These are phyloP conservation scores for Menidia menidia DNA, from an alignment of 2,797 vertebrate species.

Conservation along the genomic window DNA sequence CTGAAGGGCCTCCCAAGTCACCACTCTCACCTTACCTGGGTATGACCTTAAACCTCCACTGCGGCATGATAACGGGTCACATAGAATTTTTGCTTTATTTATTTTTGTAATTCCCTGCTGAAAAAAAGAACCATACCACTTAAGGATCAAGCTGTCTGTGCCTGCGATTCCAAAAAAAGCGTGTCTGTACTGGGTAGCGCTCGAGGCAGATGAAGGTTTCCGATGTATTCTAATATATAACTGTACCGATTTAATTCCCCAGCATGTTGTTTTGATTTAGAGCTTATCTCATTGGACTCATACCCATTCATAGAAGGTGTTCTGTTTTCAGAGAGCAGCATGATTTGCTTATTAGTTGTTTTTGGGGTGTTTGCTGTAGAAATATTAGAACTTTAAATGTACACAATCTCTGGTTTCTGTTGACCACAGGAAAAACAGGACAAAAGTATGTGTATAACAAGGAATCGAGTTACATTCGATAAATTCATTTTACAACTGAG, in stretches of 20 bases:
- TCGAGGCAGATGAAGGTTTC: conserved; percentile 62
- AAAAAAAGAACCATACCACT: conserved; percentile 56
- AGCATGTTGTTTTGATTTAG: conserved; percentile 70
- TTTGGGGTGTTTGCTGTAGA: conserved; percentile 21
- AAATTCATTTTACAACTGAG: conserved; percentile 23
- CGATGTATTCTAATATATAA: conserved; percentile 63
- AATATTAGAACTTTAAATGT: conserved; percentile 21
- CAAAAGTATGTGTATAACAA: conserved; percentile 27
- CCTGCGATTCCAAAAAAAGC: conserved; percentile 74
- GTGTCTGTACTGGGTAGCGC: conserved; percentile 70
- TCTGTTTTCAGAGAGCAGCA: conserved; percentile 49
- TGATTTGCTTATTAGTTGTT: conserved; percentile 34
- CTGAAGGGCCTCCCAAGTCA: conserved; percentile 36
- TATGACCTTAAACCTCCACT: conserved; percentile 53
- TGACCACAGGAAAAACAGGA: conserved; percentile 36
- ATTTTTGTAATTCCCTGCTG: conserved; percentile 61
- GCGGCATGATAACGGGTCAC: conserved; percentile 68
- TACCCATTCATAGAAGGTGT: conserved; percentile 33
- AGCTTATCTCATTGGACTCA: conserved; percentile 29
- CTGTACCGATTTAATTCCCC: conserved; percentile 58
- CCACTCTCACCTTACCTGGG: conserved; percentile 33
- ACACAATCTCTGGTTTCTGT: conserved; percentile 65
- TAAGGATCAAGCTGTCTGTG: conserved; percentile 73
- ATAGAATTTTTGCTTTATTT: conserved; percentile 66
- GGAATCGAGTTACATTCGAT: conserved; percentile 23